Percentiles rank a stretch among this genome's conserved stretches.
Evolutionary conservation across 1,140 invertebrate genomes (phyloP).

Genomic region (Dufourea novaeangliae): DNA sequence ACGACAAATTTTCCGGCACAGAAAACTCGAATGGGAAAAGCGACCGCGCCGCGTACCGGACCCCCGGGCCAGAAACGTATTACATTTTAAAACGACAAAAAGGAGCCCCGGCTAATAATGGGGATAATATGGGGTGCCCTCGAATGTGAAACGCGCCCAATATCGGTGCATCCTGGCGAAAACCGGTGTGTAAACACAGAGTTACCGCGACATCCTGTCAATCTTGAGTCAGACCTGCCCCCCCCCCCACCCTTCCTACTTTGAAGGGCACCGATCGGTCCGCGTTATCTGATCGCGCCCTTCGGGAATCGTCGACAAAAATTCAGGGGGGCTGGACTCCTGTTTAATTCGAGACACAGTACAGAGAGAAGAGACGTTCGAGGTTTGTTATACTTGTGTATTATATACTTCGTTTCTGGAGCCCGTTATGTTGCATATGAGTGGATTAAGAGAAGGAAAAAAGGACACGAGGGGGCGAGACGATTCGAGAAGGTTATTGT

Average conservation of each 20-base stretch:
- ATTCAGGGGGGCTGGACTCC: background rate
- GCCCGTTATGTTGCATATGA: conserved; percentile 41
- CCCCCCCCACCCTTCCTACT: too few species aligned
- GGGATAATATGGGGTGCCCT: conserved; percentile 70
- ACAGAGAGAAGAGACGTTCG: conserved; percentile 18
- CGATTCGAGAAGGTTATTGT: conserved; percentile 11
- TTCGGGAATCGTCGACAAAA: conserved; percentile 1
- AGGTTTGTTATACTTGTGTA: conserved; percentile 10
- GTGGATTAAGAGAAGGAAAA: conserved; percentile 15
- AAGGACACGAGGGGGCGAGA: background rate
- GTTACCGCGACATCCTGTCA: conserved; percentile 67
- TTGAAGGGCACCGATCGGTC: conserved; percentile 23
- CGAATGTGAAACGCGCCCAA: conserved; percentile 48
- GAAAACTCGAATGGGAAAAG: conserved; percentile 70
- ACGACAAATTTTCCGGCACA: conserved; percentile 75
- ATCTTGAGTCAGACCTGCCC: conserved; percentile 54
- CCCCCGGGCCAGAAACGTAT: conserved; percentile 70
- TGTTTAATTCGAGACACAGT: conserved; percentile 42
- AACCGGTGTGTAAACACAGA: conserved; percentile 74
- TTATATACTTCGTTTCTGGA: background rate
- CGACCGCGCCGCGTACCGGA: conserved; percentile 34
- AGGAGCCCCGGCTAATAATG: conserved; percentile 71
- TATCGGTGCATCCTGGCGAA: conserved; percentile 71
- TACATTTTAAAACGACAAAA: conserved; percentile 78
- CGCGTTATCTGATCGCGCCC: conserved; percentile 57